A percentile compares a stretch with the other conserved stretches of the same genome.
Evolutionary conservation across 1,140 invertebrate genomes (phyloP).

Genomic region (Venustaconcha ellipsiformis): DNA sequence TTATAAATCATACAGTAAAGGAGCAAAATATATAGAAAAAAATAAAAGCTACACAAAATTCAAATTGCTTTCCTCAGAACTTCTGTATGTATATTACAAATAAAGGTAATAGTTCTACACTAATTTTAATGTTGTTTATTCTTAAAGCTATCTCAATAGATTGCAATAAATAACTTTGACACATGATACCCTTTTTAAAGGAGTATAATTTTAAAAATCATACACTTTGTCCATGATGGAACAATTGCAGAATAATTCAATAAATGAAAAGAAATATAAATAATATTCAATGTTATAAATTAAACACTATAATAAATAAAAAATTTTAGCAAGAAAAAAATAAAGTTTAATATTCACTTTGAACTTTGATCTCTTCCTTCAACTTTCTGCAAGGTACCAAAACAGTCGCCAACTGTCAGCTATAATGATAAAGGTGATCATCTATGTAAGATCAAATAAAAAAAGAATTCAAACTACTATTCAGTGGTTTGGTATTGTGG

Average conservation of each 20-base stretch:
- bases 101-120: too few species aligned
- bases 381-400: constrained; percentile 63
- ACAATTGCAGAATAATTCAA: too few species aligned
- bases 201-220: too few species aligned
- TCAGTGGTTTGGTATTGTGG: too few species aligned
- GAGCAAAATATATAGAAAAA: neutral
- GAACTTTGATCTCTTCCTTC: constrained; percentile 51
- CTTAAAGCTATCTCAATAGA: too few species aligned
- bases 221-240: too few species aligned
- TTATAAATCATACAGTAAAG: neutral
- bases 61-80: neutral
- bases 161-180: too few species aligned
- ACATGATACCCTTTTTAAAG: too few species aligned
- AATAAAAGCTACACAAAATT: neutral
- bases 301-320: constrained; percentile 34
- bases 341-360: constrained; percentile 39
- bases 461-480: too few species aligned
- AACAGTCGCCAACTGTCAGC: constrained; percentile 62
- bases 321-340: neutral
- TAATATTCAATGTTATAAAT: neutral
- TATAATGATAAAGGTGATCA: constrained; percentile 26
- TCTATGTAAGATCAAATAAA: too few species aligned
- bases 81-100: neutral
- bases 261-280: too few species aligned
- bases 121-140: too few species aligned